A percentile compares a stretch with the other conserved stretches of the same genome.
These are phyloP conservation scores for Augiades crinisus DNA, from an alignment of 2,888 invertebrate species.

Conservation along the genomic window DNA sequence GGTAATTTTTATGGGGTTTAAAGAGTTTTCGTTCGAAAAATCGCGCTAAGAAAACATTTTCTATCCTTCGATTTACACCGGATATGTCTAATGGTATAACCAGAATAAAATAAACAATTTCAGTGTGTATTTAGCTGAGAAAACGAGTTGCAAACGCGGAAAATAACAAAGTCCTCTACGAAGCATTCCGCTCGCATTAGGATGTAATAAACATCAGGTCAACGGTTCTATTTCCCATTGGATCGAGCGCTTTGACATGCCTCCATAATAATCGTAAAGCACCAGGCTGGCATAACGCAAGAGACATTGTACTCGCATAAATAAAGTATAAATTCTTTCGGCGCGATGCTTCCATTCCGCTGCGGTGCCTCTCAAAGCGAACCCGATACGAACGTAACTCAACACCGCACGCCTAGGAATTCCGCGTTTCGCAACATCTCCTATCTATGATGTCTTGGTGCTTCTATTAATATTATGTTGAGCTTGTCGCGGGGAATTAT, in stretches of 20 bases:
- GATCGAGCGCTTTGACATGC: constrained; percentile 35
- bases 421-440: constrained; percentile 52
- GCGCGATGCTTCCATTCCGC: constrained; percentile 50
- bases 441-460: constrained; percentile 44
- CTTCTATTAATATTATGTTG: constrained; percentile 42
- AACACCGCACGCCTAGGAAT: constrained; percentile 60
- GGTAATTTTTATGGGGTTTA: constrained; percentile 5
- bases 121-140: constrained; percentile 21
- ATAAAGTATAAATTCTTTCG: constrained; percentile 46
- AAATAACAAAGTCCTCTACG: constrained; percentile 15
- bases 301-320: constrained; percentile 41
- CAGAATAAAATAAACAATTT: constrained; percentile 8
- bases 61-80: too few relatives aligned
- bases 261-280: constrained; percentile 48
- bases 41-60: too few relatives aligned
- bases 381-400: constrained; percentile 58
- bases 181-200: constrained; percentile 25
- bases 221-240: constrained; percentile 34
- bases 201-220: constrained; percentile 32
- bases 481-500: constrained; percentile 41
- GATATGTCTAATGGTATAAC: too few relatives aligned
- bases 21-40: not conserved
- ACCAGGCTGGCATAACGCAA: constrained; percentile 45
- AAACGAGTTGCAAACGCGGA: constrained; percentile 21
- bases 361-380: constrained; percentile 59